These are phyloP conservation scores for Scolopax mira DNA, from an alignment of 2,113 vertebrate genomes.

Conservation along the genomic window DNA sequence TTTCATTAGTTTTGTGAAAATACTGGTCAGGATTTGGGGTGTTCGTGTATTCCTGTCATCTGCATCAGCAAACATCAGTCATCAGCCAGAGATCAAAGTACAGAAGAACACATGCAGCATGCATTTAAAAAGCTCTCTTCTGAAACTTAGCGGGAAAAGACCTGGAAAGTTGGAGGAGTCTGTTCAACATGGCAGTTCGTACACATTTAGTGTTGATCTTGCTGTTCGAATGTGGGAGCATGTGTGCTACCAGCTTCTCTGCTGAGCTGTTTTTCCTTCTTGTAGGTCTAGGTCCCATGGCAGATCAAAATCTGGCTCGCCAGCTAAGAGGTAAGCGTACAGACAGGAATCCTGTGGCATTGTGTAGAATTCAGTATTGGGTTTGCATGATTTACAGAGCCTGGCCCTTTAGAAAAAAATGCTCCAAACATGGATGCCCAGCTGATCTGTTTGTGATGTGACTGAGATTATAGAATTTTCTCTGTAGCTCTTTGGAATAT, in stretches of 20 bases:
- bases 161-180: background rate
- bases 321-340: conserved; percentile 35
- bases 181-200: background rate
- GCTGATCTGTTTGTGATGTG: background rate
- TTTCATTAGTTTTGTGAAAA: background rate
- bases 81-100: background rate
- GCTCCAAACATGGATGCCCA: background rate
- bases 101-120: background rate
- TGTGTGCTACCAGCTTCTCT: background rate
- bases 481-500: background rate
- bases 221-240: background rate
- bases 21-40: background rate
- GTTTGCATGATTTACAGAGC: background rate
- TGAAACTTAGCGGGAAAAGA: background rate
- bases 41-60: background rate
- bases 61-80: background rate
- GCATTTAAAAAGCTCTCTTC: background rate
- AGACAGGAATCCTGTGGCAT: background rate
- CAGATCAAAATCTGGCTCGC: conserved; percentile 61
- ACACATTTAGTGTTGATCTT: background rate
- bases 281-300: conserved; percentile 62
- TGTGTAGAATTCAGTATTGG: background rate
- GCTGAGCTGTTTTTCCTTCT: background rate
- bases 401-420: background rate
- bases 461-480: background rate